A percentile compares a stretch with the other conserved stretches of the same genome.
phyloP scores from a whole-genome alignment of 2,113 vertebrate species.

The Trachemys scripta region DNA sequence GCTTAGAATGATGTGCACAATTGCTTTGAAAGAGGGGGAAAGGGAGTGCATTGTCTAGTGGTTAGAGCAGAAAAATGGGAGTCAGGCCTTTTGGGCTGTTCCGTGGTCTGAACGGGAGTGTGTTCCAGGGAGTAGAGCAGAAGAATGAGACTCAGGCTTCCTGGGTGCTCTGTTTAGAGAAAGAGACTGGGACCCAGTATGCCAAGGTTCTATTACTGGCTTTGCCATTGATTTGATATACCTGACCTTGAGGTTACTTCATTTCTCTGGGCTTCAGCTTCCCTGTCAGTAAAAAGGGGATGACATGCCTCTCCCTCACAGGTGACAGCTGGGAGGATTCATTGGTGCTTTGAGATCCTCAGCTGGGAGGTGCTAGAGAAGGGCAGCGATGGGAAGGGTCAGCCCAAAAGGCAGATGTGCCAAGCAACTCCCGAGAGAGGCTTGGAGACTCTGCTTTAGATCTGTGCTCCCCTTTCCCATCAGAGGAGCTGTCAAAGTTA shows the following conservation, averaged over 20 bases:
- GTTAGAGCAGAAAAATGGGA: background rate
- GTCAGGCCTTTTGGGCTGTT: background rate
- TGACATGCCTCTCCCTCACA: background rate
- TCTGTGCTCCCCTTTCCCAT: background rate
- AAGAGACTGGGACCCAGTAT: background rate
- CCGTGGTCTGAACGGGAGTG: background rate
- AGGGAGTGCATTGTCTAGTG: background rate
- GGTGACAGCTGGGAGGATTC: background rate
- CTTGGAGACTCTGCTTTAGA: background rate
- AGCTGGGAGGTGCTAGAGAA: background rate
- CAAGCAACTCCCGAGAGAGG: background rate
- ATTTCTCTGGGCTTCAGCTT: background rate
- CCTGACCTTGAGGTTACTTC: background rate
- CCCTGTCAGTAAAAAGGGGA: background rate
- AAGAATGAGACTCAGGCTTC: background rate
- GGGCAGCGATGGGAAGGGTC: background rate
- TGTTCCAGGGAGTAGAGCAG: background rate
- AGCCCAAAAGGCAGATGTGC: background rate
- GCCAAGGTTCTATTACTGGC: background rate
- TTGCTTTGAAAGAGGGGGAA: background rate
- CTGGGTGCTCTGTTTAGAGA: background rate
- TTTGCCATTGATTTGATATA: background rate
- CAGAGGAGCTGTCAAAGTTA: background rate
- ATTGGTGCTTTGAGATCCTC: background rate
- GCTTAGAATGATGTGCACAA: background rate